Evolutionary conservation across 2,113 vertebrate species (phyloP).

Genomic region (Atlantisia rogersi): DNA sequence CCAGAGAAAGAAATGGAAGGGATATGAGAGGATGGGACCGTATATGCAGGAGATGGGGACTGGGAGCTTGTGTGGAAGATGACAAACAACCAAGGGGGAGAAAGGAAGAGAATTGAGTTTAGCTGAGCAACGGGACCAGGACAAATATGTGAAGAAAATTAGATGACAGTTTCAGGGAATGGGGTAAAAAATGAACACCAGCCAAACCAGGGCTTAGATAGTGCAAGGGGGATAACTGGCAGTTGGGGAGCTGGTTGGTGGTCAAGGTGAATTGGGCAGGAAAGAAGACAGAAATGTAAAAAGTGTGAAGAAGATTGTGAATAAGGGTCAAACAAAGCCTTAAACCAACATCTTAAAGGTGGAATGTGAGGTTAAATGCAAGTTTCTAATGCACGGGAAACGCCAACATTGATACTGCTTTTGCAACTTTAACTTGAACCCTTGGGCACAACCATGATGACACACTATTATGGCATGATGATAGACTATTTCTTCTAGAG

Average conservation of each 20-base stretch:
- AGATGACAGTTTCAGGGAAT: neutral
- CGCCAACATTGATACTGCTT: neutral
- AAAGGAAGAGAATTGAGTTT: neutral
- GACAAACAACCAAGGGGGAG: neutral
- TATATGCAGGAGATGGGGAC: neutral
- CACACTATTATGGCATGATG: neutral
- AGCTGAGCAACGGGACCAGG: neutral
- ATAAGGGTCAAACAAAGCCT: neutral
- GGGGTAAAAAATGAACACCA: neutral
- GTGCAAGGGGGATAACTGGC: neutral
- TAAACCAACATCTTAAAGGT: neutral
- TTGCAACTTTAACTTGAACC: neutral
- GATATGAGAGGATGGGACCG: neutral
- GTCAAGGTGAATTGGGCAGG: neutral
- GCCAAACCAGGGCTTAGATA: neutral
- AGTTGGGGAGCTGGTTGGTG: neutral
- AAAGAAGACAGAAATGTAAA: neutral
- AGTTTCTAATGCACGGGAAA: neutral
- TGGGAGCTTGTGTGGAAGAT: neutral
- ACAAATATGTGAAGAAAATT: neutral
- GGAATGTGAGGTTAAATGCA: neutral
- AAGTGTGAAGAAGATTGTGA: neutral
- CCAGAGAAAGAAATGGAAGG: neutral
- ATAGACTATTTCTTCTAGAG: neutral
- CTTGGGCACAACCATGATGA: neutral